Evolutionary conservation across 64 coral and sea anemone genomes (phyloP), one percentile per base, ranked within the genome.

Genomic region (Stichodactyla mertensii): DNA sequence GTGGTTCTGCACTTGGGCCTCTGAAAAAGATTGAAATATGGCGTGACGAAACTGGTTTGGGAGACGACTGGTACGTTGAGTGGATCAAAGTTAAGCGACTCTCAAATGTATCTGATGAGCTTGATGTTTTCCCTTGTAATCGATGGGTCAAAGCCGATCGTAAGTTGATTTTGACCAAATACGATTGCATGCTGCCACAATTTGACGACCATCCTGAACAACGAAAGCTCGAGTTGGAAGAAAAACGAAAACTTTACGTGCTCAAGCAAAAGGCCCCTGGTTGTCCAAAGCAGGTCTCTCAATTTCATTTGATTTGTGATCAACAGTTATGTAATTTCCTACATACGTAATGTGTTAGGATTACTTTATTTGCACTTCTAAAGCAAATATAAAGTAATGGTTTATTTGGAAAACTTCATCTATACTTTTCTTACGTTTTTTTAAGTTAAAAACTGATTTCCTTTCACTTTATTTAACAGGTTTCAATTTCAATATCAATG

Each of bases 21-120:
- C 79, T 99, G 62, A 67, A 85, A 77, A 94, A 99, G 61, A 84
- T 99, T 55, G 93, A 95, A 88, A 86, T 99, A 45, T 99, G 97
- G 97, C 91, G 97, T 12, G 97, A 99, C 57, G 87, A 94, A 18
- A 92, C 88, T 14, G 97, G 97, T 7, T 59, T 99, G 9, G 90
- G 93, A 14, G 93, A 99, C 22, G 93, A 95, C 53, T 99, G 97
- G 97, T 99, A 79, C 77, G 97, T 99, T 0, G 88, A 99, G 52
- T 99, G 97, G 97, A 86, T 99, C 10, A 95, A 93, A 84, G 97
- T 99, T 2, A 90, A 88, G 14, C 88, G 84, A 52, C 60, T 95
- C 51, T 78, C 71, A 60, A 84, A 80, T 51, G 52, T 52, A 0
- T 27, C 51, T 10, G 90, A 90, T 10, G 92, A 92, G 9, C 55